Evolutionary conservation across 2,797 vertebrate genomes (phyloP).

Genomic region (Paratrypauchen microcephalus): DNA sequence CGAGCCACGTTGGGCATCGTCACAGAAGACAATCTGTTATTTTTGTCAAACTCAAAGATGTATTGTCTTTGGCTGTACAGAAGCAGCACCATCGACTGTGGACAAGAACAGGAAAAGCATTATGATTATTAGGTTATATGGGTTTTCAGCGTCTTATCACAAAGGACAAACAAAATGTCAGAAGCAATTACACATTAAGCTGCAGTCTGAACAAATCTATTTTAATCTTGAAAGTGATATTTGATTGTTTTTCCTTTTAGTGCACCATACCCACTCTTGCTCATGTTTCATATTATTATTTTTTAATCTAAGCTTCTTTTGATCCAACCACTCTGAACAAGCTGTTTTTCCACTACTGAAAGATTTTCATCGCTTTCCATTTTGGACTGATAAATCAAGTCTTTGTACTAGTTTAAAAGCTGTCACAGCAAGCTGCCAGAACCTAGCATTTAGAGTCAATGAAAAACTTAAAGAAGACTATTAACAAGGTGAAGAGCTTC

Average conservation of each 20-base stretch:
- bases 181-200: constrained; percentile 26
- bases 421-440: constrained; percentile 42
- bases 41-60: constrained; percentile 99
- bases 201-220: constrained; percentile 26
- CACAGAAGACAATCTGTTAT: constrained; percentile 91
- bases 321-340: constrained; percentile 27
- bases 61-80: constrained; percentile 98
- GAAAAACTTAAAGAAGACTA: constrained; percentile 23
- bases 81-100: constrained; percentile 95
- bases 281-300: constrained; percentile 22
- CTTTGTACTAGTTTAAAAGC: constrained; percentile 43
- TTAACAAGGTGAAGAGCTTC: constrained; percentile 51
- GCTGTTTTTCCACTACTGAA: constrained; percentile 23
- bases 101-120: constrained; percentile 21
- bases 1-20: constrained; percentile 98
- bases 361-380: constrained; percentile 28
- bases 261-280: constrained; percentile 35
- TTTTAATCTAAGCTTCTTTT: constrained; percentile 38
- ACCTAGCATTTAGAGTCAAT: constrained; percentile 23
- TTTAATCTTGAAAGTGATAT: constrained; percentile 40
- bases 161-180: constrained; percentile 33
- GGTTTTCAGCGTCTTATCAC: neutral
- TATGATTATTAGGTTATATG: constrained; percentile 1
- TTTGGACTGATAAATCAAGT: constrained; percentile 44
- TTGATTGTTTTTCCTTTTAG: constrained; percentile 47